These are phyloP conservation scores for Phoronis australis DNA, from an alignment of 2,888 invertebrate species.

Conservation along the genomic window DNA sequence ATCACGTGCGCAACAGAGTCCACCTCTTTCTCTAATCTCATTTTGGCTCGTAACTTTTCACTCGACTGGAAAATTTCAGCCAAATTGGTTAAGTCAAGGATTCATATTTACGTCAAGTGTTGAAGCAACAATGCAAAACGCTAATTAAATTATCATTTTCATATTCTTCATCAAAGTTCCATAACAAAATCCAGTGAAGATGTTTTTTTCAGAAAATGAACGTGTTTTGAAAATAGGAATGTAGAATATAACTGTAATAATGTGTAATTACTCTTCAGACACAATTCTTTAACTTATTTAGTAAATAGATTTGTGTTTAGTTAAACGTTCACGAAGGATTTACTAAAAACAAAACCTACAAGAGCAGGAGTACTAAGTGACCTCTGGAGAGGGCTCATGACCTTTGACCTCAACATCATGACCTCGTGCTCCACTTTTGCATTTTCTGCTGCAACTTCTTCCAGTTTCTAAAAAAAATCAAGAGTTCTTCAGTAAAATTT, in stretches of 20 bases:
- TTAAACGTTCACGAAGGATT: no score
- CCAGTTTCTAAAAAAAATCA: slow-evolving; percentile 56
- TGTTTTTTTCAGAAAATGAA: no score
- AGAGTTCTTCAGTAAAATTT: background rate
- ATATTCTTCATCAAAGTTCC: no score
- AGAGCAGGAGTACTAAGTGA: slow-evolving; percentile 41
- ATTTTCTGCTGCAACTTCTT: slow-evolving; percentile 86
- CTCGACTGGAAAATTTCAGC: slow-evolving; percentile 20
- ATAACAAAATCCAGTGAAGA: no score
- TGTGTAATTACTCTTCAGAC: no score
- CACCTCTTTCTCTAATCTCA: slow-evolving; percentile 62
- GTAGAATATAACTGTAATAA: no score
- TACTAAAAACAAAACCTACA: no score
- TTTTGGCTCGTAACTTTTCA: slow-evolving; percentile 41
- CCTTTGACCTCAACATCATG: slow-evolving; percentile 71
- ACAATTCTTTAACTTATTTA: no score
- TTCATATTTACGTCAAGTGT: background rate
- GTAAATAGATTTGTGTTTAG: no score
- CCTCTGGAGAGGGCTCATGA: slow-evolving; percentile 36
- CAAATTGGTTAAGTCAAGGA: background rate
- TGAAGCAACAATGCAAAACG: background rate
- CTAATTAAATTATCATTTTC: background rate
- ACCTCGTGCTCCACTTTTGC: slow-evolving; percentile 82
- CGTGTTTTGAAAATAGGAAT: no score
- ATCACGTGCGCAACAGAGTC: slow-evolving; percentile 77